phyloP scores from a whole-genome alignment of 2,888 invertebrate genomes.

The Protonemura montana region DNA sequence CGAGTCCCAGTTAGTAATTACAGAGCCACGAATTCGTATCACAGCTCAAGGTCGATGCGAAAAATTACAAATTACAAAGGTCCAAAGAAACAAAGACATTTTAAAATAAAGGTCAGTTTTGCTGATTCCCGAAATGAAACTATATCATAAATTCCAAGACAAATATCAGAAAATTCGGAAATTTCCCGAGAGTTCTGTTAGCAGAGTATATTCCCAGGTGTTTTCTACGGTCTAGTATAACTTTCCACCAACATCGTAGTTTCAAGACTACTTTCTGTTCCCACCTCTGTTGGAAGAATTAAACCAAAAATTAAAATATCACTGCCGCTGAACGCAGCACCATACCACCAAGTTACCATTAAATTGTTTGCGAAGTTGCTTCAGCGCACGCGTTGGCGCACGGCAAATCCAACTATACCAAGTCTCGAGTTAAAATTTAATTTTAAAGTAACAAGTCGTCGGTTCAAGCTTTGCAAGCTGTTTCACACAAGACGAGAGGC shows the following conservation, averaged over 20 bases:
- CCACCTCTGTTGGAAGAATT: neutral
- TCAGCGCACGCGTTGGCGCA: neutral
- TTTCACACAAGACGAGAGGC: neutral
- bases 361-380: constrained; percentile 36
- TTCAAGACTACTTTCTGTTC: neutral
- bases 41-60: too few relatives aligned
- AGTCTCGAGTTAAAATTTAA: constrained; percentile 35
- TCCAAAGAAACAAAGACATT: too few relatives aligned
- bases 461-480: constrained; percentile 38
- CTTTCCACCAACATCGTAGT: neutral
- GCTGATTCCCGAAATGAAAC: too few relatives aligned
- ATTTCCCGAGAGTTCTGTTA: neutral
- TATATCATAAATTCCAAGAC: too few relatives aligned
- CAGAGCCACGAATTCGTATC: too few relatives aligned
- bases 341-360: constrained; percentile 32
- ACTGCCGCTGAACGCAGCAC: neutral
- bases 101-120: too few relatives aligned
- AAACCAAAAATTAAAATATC: neutral
- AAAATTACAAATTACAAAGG: too few relatives aligned
- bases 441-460: constrained; percentile 41
- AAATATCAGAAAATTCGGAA: neutral
- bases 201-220: neutral
- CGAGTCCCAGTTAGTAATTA: too few relatives aligned
- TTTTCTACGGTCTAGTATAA: neutral
- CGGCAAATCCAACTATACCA: neutral